Base-by-base conservation (phyloP, 2,113 vertebrate genomes). In the Mastomys coucha region DNA sequence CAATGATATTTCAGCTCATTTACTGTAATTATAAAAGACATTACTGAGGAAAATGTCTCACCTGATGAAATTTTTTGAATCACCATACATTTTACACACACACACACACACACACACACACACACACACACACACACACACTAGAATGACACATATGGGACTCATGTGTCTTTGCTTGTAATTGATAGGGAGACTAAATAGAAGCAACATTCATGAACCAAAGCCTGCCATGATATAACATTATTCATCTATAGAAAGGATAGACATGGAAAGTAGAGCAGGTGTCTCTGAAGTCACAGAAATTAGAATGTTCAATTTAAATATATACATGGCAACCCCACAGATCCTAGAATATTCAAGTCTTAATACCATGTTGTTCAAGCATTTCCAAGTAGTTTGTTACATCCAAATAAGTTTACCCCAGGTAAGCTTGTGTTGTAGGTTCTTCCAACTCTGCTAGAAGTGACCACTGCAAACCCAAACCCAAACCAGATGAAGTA, bases 401-500 rank as follows among this genome's bases (percentile, higher is more conserved):
- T 81, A 39, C 56, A 63, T 77, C 45, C 73, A 95, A 87, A 53
- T 49, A 82, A 36, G 1, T 89, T 60, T 45, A 77, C 49, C 31
- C 56, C 69, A 17, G 45, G 86, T 96, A 7, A 82, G 39, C 28
- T 93, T 96, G 80, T 78, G 16, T 67, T 24, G 65, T 9, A 91
- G 45, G 11, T 63, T 63, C 4, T 82, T 82, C 9, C 77, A 28
- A 51, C 42, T 77, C 69, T 72, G 63, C 75, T 86, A 80, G 31
- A 90, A 72, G 80, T 72, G 58, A 88, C 24, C 42, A n/a, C 24
- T 82, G 1, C 12, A 24, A 56, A 42, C 91, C 49, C 53, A 76
- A 91, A 97, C 80, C 63, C 80, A 97, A 97, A 88, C 33, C 49
- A 94, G 73, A 63, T 75, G 93, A 95, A 95, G 12, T 80, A 36